These are phyloP conservation scores for Balearica regulorum DNA, from an alignment of 2,797 vertebrate species.

Conservation along the genomic window DNA sequence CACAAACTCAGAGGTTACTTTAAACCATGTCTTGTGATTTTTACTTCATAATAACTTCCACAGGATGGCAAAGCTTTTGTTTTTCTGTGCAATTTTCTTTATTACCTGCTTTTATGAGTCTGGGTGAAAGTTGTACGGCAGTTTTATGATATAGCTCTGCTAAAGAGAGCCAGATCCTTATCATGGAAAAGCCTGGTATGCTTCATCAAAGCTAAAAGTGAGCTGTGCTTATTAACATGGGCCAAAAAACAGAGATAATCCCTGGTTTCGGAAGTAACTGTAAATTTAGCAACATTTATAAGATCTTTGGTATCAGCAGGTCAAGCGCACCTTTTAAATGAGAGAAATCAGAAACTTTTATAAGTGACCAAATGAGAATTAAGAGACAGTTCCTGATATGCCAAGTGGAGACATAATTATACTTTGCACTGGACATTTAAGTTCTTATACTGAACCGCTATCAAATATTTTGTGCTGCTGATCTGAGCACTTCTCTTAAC, in stretches of 20 bases:
- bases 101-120: conserved; percentile 51
- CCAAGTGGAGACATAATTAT: background rate
- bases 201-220: background rate
- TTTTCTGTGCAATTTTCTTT: conserved; percentile 48
- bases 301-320: background rate
- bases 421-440: background rate
- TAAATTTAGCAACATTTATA: background rate
- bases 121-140: conserved; percentile 45
- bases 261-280: background rate
- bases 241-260: background rate
- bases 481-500: background rate
- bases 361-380: background rate
- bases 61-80: conserved; percentile 23
- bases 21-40: conserved; percentile 2
- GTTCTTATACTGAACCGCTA: background rate
- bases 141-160: background rate
- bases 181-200: background rate
- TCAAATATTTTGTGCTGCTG: background rate
- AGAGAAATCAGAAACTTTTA: background rate
- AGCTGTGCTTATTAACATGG: background rate
- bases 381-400: background rate
- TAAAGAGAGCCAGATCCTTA: background rate
- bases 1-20: background rate
- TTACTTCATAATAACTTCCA: conserved; percentile 44
- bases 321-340: background rate